These are phyloP conservation scores for Herpetotheres cachinnans DNA, from an alignment of 2,113 vertebrate species.

Conservation along the genomic window DNA sequence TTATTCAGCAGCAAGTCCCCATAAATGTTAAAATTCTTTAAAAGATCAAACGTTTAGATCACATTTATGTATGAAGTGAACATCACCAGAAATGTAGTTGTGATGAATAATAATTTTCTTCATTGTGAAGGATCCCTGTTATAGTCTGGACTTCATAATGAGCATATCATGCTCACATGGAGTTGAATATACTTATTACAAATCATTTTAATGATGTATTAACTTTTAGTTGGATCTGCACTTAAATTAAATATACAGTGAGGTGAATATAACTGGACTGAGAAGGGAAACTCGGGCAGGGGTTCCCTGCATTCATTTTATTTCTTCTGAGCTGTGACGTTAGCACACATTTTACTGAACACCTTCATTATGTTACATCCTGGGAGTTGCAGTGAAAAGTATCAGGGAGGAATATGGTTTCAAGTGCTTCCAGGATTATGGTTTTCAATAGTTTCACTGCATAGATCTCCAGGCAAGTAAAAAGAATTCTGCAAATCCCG, in stretches of 20 bases:
- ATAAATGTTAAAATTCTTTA: background rate
- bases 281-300: background rate
- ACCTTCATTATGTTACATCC: background rate
- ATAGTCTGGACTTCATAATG: background rate
- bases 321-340: background rate
- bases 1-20: background rate
- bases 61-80: background rate
- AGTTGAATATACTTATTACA: slow-evolving; percentile 28
- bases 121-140: background rate
- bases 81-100: background rate
- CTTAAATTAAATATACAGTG: background rate
- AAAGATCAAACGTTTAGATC: background rate
- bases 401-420: background rate
- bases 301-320: background rate
- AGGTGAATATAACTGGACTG: background rate
- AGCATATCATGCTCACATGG: background rate
- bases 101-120: slow-evolving; percentile 1
- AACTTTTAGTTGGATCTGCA: slow-evolving; percentile 58
- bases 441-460: background rate
- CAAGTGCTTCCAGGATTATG: background rate
- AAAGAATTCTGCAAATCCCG: background rate
- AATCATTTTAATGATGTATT: slow-evolving; percentile 71
- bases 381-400: background rate
- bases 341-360: background rate
- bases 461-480: background rate